A percentile compares a stretch with the other conserved stretches of the same genome.
phyloP scores from a whole-genome alignment of 2,797 vertebrate genomes.

The Enteromius radiatus region DNA sequence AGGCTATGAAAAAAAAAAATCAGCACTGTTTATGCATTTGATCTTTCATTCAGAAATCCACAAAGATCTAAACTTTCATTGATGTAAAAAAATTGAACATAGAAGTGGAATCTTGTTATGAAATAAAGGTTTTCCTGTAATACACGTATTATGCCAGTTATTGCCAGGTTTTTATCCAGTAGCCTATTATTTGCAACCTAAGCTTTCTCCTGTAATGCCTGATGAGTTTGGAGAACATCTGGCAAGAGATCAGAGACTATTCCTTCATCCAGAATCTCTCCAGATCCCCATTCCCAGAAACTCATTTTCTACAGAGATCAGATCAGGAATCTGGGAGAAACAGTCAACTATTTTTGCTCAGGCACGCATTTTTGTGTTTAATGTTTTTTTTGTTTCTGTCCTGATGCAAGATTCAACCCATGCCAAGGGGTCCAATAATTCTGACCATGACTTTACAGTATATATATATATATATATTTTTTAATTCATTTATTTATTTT shows the following conservation, averaged over 20 bases:
- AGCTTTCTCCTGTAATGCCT: background rate
- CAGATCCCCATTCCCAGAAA: background rate
- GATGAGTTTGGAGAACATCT: background rate
- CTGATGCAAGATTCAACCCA: background rate
- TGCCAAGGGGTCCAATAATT: background rate
- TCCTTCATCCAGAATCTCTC: background rate
- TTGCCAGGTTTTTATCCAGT: background rate
- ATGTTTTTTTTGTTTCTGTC: background rate
- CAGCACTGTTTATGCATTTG: background rate
- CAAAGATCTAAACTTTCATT: background rate
- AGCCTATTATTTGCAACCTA: background rate
- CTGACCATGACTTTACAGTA: background rate
- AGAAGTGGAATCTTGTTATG: background rate
- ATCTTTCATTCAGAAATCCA: background rate
- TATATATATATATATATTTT: background rate
- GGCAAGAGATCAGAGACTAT: background rate
- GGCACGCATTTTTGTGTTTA: background rate
- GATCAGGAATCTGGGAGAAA: background rate
- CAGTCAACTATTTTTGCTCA: background rate
- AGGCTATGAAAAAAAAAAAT: background rate
- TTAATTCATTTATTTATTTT: background rate
- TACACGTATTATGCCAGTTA: background rate
- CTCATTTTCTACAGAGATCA: background rate
- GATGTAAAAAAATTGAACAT: background rate
- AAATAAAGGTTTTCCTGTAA: background rate